Percentiles rank a stretch among this genome's conserved stretches.
Evolutionary conservation across 2,113 vertebrate genomes (phyloP).

Genomic region (Hyaena hyaena): DNA sequence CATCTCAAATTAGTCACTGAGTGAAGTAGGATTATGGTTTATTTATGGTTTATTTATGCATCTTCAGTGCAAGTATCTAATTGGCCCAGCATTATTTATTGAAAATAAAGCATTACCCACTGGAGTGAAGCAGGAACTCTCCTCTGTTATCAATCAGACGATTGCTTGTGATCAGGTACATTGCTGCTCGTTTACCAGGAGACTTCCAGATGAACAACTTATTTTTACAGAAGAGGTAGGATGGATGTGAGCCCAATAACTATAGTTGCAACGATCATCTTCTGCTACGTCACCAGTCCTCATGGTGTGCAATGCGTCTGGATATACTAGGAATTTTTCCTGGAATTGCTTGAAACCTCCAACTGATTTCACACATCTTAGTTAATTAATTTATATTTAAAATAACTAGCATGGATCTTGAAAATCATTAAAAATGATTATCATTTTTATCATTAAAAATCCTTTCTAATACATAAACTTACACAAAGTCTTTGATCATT

Average conservation of each 20-base stretch:
- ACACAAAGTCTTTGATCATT: background rate
- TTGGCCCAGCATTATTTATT: background rate
- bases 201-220: background rate
- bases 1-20: background rate
- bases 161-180: background rate
- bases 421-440: no score
- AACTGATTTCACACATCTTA: background rate
- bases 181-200: background rate
- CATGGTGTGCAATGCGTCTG: background rate
- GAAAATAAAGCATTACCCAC: background rate
- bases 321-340: background rate
- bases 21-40: background rate
- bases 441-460: background rate
- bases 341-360: background rate
- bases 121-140: background rate
- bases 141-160: background rate
- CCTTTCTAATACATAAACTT: rapidly evolving
- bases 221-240: background rate
- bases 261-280: background rate
- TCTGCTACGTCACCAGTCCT: background rate
- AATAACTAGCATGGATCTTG: background rate
- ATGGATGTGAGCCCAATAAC: background rate
- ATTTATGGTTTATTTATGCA: background rate
- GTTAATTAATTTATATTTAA: background rate
- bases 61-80: background rate